Evolutionary conservation across 2,797 vertebrate genomes (phyloP).

Genomic region (Lepus oiostolus): DNA sequence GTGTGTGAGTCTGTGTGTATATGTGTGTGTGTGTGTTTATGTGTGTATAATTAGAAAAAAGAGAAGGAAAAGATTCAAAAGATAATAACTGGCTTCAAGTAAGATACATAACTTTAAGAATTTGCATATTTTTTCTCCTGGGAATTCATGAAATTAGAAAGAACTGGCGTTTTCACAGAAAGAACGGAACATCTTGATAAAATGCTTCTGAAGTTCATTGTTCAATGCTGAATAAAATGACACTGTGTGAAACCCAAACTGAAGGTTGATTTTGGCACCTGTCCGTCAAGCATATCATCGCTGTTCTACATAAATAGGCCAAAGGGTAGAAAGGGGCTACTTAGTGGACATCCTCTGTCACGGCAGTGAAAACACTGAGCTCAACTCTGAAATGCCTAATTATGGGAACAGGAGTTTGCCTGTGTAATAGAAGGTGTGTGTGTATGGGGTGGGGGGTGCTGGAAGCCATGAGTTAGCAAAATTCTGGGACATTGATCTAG

Average conservation of each 20-base stretch:
- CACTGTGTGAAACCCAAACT: constrained; percentile 6
- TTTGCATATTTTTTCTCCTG: constrained; percentile 26
- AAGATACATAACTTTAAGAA: constrained; percentile 39
- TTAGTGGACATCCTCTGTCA: background rate
- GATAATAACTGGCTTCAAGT: background rate
- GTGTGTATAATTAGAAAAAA: background rate
- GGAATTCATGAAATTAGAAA: constrained; percentile 42
- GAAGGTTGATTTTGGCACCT: background rate
- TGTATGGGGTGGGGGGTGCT: background rate
- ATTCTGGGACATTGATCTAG: constrained; percentile 30
- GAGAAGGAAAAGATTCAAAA: background rate
- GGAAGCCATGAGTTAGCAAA: constrained; percentile 36
- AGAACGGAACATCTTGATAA: background rate
- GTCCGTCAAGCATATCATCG: background rate
- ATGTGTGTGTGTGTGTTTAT: background rate
- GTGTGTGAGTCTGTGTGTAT: background rate
- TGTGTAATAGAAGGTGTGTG: background rate
- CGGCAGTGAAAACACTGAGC: background rate
- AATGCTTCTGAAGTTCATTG: constrained; percentile 31
- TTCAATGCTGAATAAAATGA: constrained; percentile 25
- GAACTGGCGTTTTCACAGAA: constrained; percentile 28
- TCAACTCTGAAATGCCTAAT: constrained; percentile 30
- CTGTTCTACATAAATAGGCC: background rate
- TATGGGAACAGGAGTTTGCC: background rate
- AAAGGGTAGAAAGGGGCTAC: background rate